These are phyloP conservation scores for Amia ocellicauda DNA, from an alignment of 2,113 vertebrate species.

Conservation along the genomic window DNA sequence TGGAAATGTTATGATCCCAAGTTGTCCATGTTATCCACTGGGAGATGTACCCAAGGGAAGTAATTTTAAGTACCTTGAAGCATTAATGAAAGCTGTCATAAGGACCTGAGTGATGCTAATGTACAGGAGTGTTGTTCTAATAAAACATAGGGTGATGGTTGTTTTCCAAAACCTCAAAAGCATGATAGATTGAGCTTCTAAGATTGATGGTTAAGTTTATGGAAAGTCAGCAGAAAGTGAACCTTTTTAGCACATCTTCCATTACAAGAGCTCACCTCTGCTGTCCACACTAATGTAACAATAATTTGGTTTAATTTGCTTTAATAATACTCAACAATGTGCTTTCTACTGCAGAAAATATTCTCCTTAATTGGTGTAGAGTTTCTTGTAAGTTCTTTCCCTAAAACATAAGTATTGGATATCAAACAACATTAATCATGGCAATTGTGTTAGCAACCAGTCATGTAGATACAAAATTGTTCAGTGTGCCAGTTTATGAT, in stretches of 20 bases:
- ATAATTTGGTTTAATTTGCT: conserved; percentile 28
- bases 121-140: conserved; percentile 18
- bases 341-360: conserved; percentile 25
- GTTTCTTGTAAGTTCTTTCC: background rate
- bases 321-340: conserved; percentile 17
- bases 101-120: conserved; percentile 16
- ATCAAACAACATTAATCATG: background rate
- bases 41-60: too few relatives aligned
- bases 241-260: conserved; percentile 19
- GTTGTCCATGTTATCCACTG: too few relatives aligned
- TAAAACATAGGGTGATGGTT: conserved; percentile 10
- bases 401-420: background rate
- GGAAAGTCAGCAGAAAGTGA: conserved; percentile 25
- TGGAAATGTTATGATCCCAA: too few relatives aligned
- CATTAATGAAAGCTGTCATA: background rate
- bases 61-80: too few relatives aligned
- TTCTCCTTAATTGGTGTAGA: conserved; percentile 13
- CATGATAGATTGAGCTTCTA: conserved; percentile 20
- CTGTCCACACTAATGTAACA: conserved; percentile 20
- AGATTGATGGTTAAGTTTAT: conserved; percentile 23
- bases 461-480: background rate
- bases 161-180: conserved; percentile 29
- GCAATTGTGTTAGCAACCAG: background rate
- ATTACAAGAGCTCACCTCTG: conserved; percentile 22
- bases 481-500: background rate